Conservation (phyloP, 2,113 vertebrate genomes). For the Galeopterus variegatus region DNA sequence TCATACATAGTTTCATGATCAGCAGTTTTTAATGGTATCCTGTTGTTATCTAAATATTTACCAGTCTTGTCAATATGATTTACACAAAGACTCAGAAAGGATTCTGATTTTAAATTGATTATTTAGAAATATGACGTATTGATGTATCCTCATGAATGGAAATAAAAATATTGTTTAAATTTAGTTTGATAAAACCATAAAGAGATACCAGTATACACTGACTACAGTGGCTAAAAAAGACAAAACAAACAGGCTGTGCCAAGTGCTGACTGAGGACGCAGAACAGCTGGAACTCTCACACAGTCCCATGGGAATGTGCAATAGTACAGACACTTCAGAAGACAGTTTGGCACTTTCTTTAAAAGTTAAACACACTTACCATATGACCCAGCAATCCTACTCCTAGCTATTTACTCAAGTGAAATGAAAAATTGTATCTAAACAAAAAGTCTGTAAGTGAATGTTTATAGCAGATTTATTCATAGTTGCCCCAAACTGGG, state of each 20-base stretch:
- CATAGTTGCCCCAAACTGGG: background rate
- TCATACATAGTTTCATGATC: conserved; percentile 70
- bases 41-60: conserved; percentile 58
- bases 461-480: background rate
- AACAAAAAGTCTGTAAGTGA: background rate
- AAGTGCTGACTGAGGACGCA: background rate
- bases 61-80: conserved; percentile 58
- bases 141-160: conserved; percentile 49
- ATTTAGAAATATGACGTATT: conserved; percentile 71
- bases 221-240: background rate
- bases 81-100: conserved; percentile 61
- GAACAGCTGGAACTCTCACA: background rate
- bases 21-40: background rate
- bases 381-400: background rate
- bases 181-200: background rate
- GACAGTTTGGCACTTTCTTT: background rate
- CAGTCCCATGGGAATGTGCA: background rate
- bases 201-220: background rate
- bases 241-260: background rate
- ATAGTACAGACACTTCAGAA: background rate
- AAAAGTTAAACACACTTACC: background rate
- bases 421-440: background rate
- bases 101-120: conserved; percentile 47
- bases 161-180: conserved; percentile 45
- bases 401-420: background rate